Evolutionary conservation across 2,888 invertebrate species (phyloP), one percentile per base, ranked within the genome.

Genomic region (Erebia aethiops): DNA sequence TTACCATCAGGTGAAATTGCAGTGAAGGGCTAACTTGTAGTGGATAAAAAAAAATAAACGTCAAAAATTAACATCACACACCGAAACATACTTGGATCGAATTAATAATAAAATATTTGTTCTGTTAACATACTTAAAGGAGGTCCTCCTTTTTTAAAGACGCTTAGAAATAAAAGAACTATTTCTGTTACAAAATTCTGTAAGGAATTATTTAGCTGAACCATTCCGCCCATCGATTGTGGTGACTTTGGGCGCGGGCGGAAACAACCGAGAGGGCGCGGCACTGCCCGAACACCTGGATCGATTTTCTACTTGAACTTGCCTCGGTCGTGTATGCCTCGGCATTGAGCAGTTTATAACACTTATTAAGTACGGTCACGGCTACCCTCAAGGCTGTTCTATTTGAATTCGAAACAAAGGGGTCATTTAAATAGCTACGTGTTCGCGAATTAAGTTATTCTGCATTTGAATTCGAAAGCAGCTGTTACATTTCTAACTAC

Each of bases 261-360:
- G 72, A 70, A 67, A 60, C 63, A 51, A 64, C 82, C 85, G 84
- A 87, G 72, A 62, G 61, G 41, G 64, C 73, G 49, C 86, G 88
- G 76, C 78, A 74, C 58, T 61, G 69, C 66, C 77, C 85, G 87
- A 87, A 70, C 73, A 79, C 79, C 80, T 83, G 81, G 80, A 90
- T 89, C 89, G 89, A 90, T 89, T 84, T 84, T 84, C 81, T 81
- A 79, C 84, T 85, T 88, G 85, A 90, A 87, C 88, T 87, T 86
- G 84, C 78, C 75, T 67, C 79, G 75, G 80, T 80, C 82, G 81
- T 79, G 79, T 81, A 76, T 76, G 80, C 74, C 74, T 66, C 77
- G 76, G 72, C 82, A 83, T 83, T 84, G 82, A 77, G 76, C 75
- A 77, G 77, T 79, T 77, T 79, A 79, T 80, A 78, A 75, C 70